Conservation (phyloP, 2,113 vertebrate species). For the Sapayoa aenigma region DNA sequence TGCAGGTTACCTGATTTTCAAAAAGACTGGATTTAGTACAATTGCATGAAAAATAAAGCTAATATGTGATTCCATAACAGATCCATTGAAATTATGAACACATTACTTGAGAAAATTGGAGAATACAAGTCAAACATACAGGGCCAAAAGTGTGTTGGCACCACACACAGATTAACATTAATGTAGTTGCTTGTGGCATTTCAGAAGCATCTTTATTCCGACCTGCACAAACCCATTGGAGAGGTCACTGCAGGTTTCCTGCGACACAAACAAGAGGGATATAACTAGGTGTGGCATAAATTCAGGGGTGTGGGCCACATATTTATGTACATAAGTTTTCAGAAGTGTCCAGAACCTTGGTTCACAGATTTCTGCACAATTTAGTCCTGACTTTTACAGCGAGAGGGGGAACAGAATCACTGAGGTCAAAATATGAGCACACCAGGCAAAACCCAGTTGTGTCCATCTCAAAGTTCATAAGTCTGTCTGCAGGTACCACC, state of each 20-base stretch:
- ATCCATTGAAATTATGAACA: slow-evolving; percentile 29
- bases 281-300: background rate
- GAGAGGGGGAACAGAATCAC: background rate
- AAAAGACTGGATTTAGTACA: slow-evolving; percentile 2
- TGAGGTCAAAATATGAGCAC: background rate
- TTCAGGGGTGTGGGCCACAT: slow-evolving; percentile 30
- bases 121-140: slow-evolving; percentile 20
- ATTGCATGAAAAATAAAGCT: slow-evolving; percentile 36
- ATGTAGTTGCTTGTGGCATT: background rate
- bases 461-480: background rate
- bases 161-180: background rate
- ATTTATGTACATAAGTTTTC: background rate
- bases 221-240: background rate
- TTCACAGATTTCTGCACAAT: background rate
- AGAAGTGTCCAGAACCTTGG: background rate
- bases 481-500: background rate
- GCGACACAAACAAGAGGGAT: background rate
- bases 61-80: slow-evolving; percentile 3
- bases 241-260: background rate
- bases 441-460: background rate
- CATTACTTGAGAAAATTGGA: slow-evolving; percentile 34
- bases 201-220: background rate
- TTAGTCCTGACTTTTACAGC: background rate
- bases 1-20: slow-evolving; percentile 24
- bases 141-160: slow-evolving; percentile 22